Percentiles rank a stretch among this genome's conserved stretches.
Evolutionary conservation across 2,113 vertebrate species (phyloP).

Genomic region (Candoia aspera): DNA sequence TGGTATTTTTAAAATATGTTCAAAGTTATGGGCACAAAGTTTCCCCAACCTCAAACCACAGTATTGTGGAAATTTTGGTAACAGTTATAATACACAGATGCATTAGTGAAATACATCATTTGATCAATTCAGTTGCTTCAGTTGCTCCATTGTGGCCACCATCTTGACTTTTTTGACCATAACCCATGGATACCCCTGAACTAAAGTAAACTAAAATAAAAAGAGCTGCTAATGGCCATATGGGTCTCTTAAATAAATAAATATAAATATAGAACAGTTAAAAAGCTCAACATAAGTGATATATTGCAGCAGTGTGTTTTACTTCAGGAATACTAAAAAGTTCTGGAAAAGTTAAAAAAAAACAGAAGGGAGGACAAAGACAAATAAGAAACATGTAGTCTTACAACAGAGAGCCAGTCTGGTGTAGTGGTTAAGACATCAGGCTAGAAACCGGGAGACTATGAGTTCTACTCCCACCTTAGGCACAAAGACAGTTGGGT

Average conservation of each 20-base stretch:
- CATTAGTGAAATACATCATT: background rate
- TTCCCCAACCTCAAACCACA: too few species aligned
- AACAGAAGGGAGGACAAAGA: too few species aligned
- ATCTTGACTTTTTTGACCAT: background rate
- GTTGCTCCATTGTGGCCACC: background rate
- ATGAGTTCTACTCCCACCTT: background rate
- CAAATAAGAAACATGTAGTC: background rate
- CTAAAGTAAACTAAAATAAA: background rate
- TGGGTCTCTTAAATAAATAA: background rate
- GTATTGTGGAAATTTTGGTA: background rate
- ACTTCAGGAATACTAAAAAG: background rate
- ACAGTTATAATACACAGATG: background rate
- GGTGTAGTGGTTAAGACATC: background rate
- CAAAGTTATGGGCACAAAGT: too few species aligned
- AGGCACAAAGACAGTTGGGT: background rate
- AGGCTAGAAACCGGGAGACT: background rate
- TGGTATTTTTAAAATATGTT: too few species aligned
- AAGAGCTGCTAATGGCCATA: too few species aligned
- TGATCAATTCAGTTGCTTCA: background rate
- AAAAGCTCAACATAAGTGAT: background rate
- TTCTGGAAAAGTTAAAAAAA: background rate
- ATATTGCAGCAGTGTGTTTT: background rate
- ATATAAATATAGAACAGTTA: background rate
- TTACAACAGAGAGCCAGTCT: background rate
- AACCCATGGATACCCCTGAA: background rate